Evolutionary conservation across 2,113 vertebrate species (phyloP), one percentile per base, ranked within the genome.

Genomic region (Cebus imitator): DNA sequence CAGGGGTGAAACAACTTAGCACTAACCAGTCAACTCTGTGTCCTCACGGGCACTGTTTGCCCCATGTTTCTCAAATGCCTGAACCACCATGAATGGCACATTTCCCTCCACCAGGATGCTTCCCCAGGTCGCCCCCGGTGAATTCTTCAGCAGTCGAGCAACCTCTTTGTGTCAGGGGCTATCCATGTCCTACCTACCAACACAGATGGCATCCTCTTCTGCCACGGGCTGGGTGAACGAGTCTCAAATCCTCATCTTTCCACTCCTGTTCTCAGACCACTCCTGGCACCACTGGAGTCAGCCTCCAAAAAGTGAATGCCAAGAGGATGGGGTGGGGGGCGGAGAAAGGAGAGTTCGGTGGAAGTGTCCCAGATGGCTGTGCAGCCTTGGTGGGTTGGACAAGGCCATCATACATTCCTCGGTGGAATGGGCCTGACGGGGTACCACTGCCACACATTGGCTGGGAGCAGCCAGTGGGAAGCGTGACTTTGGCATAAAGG

Each of bases 1-100:
- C 3, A 18, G 23, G 32, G n/a, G 11, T 40, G 18, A 27, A 27
- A 66, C 25, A 61, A 13, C 50, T 25, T 4, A 52, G 37, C 64
- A 79, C 2, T 6, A 37, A 14, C 25, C 35, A 27, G 23, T 25
- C 27, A 4, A 3, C 35, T 57, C 20, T 0, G 0, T 55, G 12
- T 76, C 88, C 35, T 17, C 21, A 1, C 3, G 25, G 57, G 11
- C 81, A 30, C 2, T 1, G 8, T 21, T 20, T 35, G 25, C 30
- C 32, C 82, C 5, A 2, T 0, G 3, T 8, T 25, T 83, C 48
- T 61, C 73, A 45, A 86, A 30, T 2, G 7, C 10, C 68, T 30
- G 21, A 2, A 6, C 17, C 37, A 2, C 30, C 27, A 6, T 16
- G 0, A 40, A 40, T 0, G 45, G 10, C 16, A 16, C 2, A 3